Conservation (phyloP, 2,888 invertebrate species). For the Blastobasis adustella region DNA sequence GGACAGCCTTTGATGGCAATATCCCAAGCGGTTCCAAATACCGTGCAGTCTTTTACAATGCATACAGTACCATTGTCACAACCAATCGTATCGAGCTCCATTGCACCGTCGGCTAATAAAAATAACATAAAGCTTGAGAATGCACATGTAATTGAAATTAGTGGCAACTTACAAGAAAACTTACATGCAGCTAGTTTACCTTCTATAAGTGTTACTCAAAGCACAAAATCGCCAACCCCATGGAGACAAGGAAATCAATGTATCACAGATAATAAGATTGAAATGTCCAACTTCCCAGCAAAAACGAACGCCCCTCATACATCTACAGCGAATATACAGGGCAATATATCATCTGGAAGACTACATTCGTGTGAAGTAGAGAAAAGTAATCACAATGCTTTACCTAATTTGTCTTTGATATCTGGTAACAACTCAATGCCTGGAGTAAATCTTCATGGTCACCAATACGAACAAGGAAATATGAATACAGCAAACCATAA, state of each 20-base stretch:
- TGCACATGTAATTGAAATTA: slow-evolving; percentile 64
- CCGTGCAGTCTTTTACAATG: slow-evolving; percentile 51
- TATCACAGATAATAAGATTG: slow-evolving; percentile 47
- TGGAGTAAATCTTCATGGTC: slow-evolving; percentile 48
- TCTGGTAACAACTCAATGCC: slow-evolving; percentile 40
- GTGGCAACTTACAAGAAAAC: slow-evolving; percentile 60
- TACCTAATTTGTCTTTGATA: slow-evolving; percentile 35
- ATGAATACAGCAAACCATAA: slow-evolving; percentile 58
- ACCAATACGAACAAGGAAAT: slow-evolving; percentile 54
- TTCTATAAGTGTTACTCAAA: slow-evolving; percentile 66
- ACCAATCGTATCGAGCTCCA: slow-evolving; percentile 66
- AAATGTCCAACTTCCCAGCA: slow-evolving; percentile 49
- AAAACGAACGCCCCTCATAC: slow-evolving; percentile 39
- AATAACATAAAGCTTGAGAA: slow-evolving; percentile 60
- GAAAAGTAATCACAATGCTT: slow-evolving; percentile 52
- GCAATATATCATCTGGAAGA: slow-evolving; percentile 36
- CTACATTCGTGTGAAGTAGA: slow-evolving; percentile 43
- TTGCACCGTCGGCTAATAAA: slow-evolving; percentile 57
- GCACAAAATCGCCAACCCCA: slow-evolving; percentile 62
- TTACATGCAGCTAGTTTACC: slow-evolving; percentile 48
- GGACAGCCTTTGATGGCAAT: slow-evolving; percentile 70
- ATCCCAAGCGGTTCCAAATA: slow-evolving; percentile 59
- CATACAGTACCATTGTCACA: slow-evolving; percentile 65
- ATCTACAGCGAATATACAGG: slow-evolving; percentile 47
- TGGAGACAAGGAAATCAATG: slow-evolving; percentile 52